Conservation (phyloP, 2,888 invertebrate species). For the Melipona bicolor region DNA sequence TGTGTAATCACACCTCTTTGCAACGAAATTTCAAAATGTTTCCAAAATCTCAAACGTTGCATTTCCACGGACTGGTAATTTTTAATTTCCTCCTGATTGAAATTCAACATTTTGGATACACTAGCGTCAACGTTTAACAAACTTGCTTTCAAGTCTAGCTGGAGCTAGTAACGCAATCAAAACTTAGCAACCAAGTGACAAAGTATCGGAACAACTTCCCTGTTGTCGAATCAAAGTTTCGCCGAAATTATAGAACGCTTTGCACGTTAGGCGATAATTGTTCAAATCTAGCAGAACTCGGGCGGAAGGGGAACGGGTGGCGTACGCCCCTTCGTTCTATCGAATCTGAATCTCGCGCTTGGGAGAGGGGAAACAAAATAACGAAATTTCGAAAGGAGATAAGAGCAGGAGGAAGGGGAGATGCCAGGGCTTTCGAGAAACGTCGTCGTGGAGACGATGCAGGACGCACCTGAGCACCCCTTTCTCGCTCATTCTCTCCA, state of each 20-base stretch:
- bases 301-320: neutral
- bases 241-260: constrained; percentile 43
- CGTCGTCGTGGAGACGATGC: constrained; percentile 59
- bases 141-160: constrained; percentile 20
- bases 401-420: constrained; percentile 52
- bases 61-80: neutral
- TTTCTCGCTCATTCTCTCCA: constrained; percentile 49
- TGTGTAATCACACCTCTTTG: too few species aligned
- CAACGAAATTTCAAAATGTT: too few species aligned
- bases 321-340: constrained; percentile 12
- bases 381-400: constrained; percentile 47
- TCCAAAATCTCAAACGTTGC: too few species aligned
- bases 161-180: constrained; percentile 42
- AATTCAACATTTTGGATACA: neutral
- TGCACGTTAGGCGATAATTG: constrained; percentile 42
- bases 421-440: constrained; percentile 60
- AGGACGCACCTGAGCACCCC: constrained; percentile 68
- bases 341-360: constrained; percentile 27
- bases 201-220: constrained; percentile 33
- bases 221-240: constrained; percentile 5
- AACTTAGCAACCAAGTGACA: constrained; percentile 30
- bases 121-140: neutral
- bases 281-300: constrained; percentile 11
- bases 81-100: neutral
- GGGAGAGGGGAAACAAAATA: constrained; percentile 21